Percentiles rank a stretch among this genome's conserved stretches.
Evolutionary conservation across 2,888 invertebrate genomes (phyloP).

Genomic region (Dinocampus coccinellae): DNA sequence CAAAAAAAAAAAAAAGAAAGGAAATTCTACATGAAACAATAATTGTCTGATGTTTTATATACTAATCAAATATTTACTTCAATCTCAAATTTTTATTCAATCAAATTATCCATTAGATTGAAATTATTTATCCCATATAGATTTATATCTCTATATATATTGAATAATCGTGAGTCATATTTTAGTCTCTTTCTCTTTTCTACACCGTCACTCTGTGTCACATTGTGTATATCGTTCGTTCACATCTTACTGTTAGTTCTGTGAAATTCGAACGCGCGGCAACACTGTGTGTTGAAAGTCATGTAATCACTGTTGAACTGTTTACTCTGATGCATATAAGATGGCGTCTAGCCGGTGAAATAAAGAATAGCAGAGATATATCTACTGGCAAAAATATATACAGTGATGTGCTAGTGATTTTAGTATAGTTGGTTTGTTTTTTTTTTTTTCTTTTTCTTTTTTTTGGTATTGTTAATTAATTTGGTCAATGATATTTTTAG

Average conservation of each 20-base stretch:
- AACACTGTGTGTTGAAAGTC: not conserved
- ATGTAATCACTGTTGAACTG: not conserved
- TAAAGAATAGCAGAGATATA: not conserved
- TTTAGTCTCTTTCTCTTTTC: not conserved
- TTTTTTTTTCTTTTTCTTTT: too few relatives aligned
- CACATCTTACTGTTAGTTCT: not conserved
- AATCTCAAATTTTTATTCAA: too few relatives aligned
- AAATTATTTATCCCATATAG: too few relatives aligned
- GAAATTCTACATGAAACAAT: too few relatives aligned
- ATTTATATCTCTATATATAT: too few relatives aligned
- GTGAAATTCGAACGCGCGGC: not conserved
- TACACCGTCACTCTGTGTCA: not conserved
- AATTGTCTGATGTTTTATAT: too few relatives aligned
- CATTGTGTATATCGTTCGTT: not conserved
- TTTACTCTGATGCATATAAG: not conserved
- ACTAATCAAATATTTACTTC: too few relatives aligned
- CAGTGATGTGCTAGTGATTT: not conserved
- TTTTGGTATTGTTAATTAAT: too few relatives aligned
- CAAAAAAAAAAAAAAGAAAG: too few relatives aligned
- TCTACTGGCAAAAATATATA: not conserved
- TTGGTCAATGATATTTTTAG: not conserved
- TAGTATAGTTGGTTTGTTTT: too few relatives aligned
- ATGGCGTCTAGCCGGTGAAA: not conserved
- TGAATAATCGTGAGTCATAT: not conserved
- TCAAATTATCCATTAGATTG: too few relatives aligned